A percentile compares a stretch with the other conserved stretches of the same genome.
Conservation (phyloP, 2,888 invertebrate species). For the Girardia tigrina region DNA sequence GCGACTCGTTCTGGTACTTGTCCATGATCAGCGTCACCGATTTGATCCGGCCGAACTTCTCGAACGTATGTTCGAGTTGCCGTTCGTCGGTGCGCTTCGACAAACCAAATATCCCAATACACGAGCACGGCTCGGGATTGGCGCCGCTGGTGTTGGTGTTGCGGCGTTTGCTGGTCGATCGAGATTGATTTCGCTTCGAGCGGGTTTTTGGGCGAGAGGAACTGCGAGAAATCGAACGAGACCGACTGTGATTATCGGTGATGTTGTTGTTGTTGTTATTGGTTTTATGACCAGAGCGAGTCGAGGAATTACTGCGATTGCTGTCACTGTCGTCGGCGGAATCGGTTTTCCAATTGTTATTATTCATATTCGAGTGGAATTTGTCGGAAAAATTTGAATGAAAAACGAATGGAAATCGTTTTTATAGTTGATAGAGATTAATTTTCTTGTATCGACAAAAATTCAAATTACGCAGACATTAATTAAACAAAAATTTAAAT, state of each 20-base stretch:
- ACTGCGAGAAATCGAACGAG: neutral
- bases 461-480: neutral
- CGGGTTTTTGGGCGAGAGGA: neutral
- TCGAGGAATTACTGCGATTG: conserved; percentile 2
- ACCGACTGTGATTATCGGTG: neutral
- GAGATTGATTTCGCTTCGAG: neutral
- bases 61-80: conserved; percentile 56
- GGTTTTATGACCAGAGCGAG: too few relatives aligned
- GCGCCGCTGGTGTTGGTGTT: conserved; percentile 52
- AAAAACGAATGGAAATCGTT: too few relatives aligned
- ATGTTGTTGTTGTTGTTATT: too few relatives aligned
- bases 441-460: too few relatives aligned
- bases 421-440: too few relatives aligned
- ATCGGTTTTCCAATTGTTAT: neutral
- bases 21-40: neutral
- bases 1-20: neutral
- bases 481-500: conserved; percentile 7
- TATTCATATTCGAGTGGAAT: neutral
- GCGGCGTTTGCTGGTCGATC: neutral
- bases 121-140: conserved; percentile 71
- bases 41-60: neutral
- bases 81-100: conserved; percentile 80
- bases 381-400: too few relatives aligned
- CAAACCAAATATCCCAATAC: conserved; percentile 83
- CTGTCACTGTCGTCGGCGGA: neutral